phyloP scores from a whole-genome alignment of 2,888 invertebrate genomes.

The Parnassius orleans region DNA sequence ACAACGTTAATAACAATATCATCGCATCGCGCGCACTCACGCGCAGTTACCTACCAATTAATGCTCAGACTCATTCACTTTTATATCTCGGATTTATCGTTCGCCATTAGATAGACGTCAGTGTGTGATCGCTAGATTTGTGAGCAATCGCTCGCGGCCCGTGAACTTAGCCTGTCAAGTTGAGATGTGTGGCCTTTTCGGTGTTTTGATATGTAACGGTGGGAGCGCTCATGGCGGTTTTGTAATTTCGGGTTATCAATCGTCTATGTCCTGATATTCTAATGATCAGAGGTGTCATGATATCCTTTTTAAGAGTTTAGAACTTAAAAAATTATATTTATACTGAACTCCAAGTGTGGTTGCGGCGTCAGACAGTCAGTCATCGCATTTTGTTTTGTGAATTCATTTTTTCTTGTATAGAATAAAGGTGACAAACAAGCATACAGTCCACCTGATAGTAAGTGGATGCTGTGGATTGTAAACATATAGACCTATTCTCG shows the following conservation, averaged over 20 bases:
- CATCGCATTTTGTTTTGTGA: no score
- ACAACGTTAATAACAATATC: conserved; percentile 44
- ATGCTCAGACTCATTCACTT: conserved; percentile 37
- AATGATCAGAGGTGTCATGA: no score
- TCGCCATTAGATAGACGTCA: conserved; percentile 18
- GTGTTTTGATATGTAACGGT: conserved; percentile 8
- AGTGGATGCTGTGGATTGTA: no score
- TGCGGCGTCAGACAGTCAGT: no score
- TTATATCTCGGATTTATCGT: conserved; percentile 33
- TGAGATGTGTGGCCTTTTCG: conserved; percentile 7
- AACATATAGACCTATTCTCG: no score
- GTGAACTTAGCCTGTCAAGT: conserved; percentile 23
- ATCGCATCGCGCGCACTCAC: conserved; percentile 35
- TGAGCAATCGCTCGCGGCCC: conserved; percentile 20
- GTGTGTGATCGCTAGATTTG: conserved; percentile 19
- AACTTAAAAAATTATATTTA: no score
- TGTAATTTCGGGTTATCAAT: conserved; percentile 8
- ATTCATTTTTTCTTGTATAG: no score
- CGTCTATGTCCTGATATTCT: neutral
- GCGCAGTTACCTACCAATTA: conserved; percentile 60
- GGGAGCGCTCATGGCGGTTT: neutral
- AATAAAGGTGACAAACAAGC: no score
- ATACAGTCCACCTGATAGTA: no score
- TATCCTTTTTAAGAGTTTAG: no score
- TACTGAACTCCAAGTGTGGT: no score